Base-by-base conservation (phyloP, 2,888 invertebrate species). In the Meandrusa payeni region DNA sequence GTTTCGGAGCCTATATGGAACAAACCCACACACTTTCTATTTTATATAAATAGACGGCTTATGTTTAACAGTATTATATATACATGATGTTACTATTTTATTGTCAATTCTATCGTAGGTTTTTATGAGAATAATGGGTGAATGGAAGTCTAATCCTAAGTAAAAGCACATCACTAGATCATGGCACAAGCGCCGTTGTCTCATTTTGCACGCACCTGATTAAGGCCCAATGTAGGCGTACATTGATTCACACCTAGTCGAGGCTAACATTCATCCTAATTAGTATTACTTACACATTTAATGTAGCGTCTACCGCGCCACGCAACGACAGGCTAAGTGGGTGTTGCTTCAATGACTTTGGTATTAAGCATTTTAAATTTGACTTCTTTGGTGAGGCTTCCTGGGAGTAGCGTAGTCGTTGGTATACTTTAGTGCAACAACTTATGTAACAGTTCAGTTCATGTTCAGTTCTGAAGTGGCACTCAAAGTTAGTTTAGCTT, bases 151-250 rank as follows among this genome's bases (percentile, higher is more conserved):
- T 9, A 10, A 9, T 10, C 5, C 7, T 10, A 6, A 19, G 9
- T 7, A 9, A 6, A 11, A 6, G 23, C n/a, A 12, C 43, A 11
- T 32, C 43, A 44, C 38, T 38, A 38, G 7, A 6, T 11, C 62
- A 52, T 41, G 59, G 55, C 57, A 15, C 61, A 59, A 10, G 17
- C 36, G 38, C 54, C 41, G 52, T 55, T 54, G 61, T 66, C 69
- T 65, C 76, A 72, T 76, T 72, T 69, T 66, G 73, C 64, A 52
- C 55, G 50, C 55, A 55, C 59, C 55, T 71, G 72, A 76, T 74
- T 71, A 73, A 65, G 57, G 48, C 51, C 47, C 50, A 27, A 57
- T 59, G 78, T 76, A 72, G 76, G 75, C 72, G 76, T 50, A 9
- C 57, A 65, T 57, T 75, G 67, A 68, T 60, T 70, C 74, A 64